Evolutionary conservation across 2,113 vertebrate species (phyloP).

Genomic region (Mohoua ochrocephala): DNA sequence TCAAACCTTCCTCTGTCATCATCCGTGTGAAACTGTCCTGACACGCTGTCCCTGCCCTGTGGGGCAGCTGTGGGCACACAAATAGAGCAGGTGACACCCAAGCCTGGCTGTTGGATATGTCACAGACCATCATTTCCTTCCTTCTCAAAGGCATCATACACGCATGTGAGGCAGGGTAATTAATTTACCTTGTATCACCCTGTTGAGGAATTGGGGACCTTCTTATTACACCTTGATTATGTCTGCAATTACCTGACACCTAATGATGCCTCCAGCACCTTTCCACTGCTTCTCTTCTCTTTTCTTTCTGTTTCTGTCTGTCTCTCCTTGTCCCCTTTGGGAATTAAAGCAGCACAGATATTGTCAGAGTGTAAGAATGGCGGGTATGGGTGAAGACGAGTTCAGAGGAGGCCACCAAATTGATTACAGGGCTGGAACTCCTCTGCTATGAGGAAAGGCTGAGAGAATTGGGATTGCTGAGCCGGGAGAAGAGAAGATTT

Average conservation of each 20-base stretch:
- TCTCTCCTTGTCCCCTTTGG: not conserved
- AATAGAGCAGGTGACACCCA: not conserved
- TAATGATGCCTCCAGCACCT: not conserved
- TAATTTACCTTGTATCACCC: not conserved
- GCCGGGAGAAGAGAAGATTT: not conserved
- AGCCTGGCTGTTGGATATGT: not conserved
- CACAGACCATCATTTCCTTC: not conserved
- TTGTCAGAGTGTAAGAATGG: not conserved
- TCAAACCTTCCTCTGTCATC: not conserved
- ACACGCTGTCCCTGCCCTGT: not conserved
- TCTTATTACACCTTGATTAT: conserved; percentile 26
- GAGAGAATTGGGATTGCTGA: not conserved
- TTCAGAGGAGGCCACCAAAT: not conserved
- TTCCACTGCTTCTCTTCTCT: not conserved
- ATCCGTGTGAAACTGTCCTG: not conserved
- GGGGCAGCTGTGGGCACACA: not conserved
- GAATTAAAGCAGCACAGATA: not conserved
- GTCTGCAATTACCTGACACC: conserved; percentile 42
- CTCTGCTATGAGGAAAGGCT: not conserved
- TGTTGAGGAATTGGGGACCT: not conserved
- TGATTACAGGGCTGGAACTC: not conserved
- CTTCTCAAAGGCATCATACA: not conserved
- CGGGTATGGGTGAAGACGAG: not conserved
- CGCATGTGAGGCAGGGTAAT: not conserved
- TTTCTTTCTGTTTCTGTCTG: not conserved